Evolutionary conservation across 2,888 invertebrate species (phyloP), one percentile per base, ranked within the genome.

Genomic region (Dendrolimus pini): DNA sequence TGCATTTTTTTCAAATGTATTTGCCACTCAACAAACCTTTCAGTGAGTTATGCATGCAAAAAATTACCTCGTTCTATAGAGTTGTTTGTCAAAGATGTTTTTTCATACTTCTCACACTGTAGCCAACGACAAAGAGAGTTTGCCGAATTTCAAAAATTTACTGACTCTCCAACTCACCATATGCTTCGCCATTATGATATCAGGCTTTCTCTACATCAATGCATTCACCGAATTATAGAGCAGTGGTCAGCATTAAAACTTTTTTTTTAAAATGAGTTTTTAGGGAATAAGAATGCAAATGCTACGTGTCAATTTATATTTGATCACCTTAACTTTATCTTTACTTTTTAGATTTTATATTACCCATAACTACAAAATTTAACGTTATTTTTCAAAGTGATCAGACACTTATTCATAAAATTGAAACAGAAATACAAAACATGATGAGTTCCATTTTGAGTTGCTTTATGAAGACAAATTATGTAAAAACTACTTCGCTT

Each of bases 121-220:
- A 60, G 60, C 58, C 55, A 60, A 60, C 10, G 60, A 41, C 60
- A 60, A 57, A 57, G 61, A 52, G 61, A 61, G 55, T 61, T 61
- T 61, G 41, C 30, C 14, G 59, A 61, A 57, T 61, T 58, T 56
- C 60, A 61, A 60, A n/a, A 54, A 60, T 56, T 61, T 58, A 52
- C 55, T 53, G 56, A 55, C 55, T 56, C 60, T 57, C 53, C 57
- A 57, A 58, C 55, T 41, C 59, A 60, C 55, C 55, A 56, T 54
- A 61, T 63, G n/a, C 42, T 63, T 18, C 58, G 56, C 18, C 60
- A 63, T 58, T 61, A 63, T 41, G 58, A 62, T 41, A 62, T 62
- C 7, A 61, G n/a, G n/a, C 55, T 61, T 18, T 63, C 58, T 42
- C 54, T 63, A 18, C 60, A 61, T 54, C 47, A 54, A 42, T 61